These are phyloP conservation scores for Keiferia lycopersicella DNA, from an alignment of 2,888 invertebrate genomes.

Conservation along the genomic window DNA sequence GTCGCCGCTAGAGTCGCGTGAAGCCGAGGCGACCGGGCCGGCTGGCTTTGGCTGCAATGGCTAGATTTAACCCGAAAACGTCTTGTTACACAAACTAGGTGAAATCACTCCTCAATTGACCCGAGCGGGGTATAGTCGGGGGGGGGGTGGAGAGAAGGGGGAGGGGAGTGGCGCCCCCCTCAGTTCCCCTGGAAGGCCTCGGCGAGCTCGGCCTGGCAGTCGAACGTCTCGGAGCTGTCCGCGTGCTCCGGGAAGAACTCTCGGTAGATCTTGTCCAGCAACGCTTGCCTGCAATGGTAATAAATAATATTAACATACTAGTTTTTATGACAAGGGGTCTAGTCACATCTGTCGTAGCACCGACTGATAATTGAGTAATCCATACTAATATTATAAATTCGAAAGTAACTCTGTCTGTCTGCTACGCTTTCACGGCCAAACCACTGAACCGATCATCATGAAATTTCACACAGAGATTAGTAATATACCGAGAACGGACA, in stretches of 20 bases:
- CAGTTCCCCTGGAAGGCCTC: conserved; percentile 66
- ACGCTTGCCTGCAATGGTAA: conserved; percentile 83
- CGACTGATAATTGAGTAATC: too few species aligned
- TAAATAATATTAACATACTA: background rate
- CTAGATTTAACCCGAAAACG: background rate
- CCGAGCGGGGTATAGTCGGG: background rate
- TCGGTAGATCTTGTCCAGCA: conserved; percentile 90
- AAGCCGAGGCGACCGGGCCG: background rate
- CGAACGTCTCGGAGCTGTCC: conserved; percentile 81
- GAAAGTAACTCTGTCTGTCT: too few species aligned
- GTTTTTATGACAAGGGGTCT: too few species aligned
- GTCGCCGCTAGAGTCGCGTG: background rate
- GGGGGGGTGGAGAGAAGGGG: background rate
- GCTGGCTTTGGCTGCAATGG: background rate
- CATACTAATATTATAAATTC: too few species aligned
- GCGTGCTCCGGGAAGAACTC: conserved; percentile 89
- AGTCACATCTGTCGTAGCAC: too few species aligned
- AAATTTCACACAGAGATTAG: too few species aligned
- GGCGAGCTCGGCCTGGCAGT: conserved; percentile 67
- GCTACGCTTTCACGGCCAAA: too few species aligned
- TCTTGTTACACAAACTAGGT: background rate
- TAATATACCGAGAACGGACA: too few species aligned
- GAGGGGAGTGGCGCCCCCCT: conserved; percentile 26
- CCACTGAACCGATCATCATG: too few species aligned
- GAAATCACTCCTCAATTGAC: background rate